phyloP scores from a whole-genome alignment of 2,113 vertebrate genomes.

The Crotalus tigris region DNA sequence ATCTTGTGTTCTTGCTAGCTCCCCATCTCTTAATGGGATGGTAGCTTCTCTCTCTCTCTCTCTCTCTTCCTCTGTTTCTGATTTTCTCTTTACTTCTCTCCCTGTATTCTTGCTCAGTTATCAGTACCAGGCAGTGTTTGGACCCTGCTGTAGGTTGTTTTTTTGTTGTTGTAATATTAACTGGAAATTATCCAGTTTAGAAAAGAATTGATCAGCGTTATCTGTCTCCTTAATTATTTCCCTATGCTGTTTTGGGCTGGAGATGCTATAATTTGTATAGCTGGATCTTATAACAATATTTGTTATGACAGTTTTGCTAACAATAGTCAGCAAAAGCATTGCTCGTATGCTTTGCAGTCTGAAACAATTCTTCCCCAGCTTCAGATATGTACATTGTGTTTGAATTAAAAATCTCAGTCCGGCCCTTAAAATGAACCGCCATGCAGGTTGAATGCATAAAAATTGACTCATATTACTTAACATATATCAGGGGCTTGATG shows the following conservation, averaged over 20 bases:
- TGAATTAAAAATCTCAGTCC: background rate
- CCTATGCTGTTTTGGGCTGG: background rate
- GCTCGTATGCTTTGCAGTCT: background rate
- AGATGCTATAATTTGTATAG: background rate
- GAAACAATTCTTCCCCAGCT: constrained; percentile 11
- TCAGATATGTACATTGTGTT: background rate
- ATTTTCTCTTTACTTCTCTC: background rate
- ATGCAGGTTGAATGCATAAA: background rate
- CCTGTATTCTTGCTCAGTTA: background rate
- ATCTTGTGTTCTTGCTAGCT: background rate
- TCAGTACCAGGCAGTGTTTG: background rate
- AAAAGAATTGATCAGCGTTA: background rate
- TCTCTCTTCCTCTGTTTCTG: background rate
- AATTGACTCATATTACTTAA: background rate
- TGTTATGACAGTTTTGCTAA: background rate
- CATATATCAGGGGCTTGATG: background rate
- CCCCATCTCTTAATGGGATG: background rate
- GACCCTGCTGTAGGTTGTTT: background rate
- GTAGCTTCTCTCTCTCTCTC: background rate
- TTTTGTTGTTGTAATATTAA: background rate
- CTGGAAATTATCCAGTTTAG: background rate
- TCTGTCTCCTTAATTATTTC: background rate
- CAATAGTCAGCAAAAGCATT: background rate
- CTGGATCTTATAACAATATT: background rate
- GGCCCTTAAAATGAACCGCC: background rate